Percentiles rank a stretch among this genome's conserved stretches.
These are phyloP conservation scores for Bettongia penicillata DNA, from an alignment of 2,113 vertebrate genomes.

Conservation along the genomic window DNA sequence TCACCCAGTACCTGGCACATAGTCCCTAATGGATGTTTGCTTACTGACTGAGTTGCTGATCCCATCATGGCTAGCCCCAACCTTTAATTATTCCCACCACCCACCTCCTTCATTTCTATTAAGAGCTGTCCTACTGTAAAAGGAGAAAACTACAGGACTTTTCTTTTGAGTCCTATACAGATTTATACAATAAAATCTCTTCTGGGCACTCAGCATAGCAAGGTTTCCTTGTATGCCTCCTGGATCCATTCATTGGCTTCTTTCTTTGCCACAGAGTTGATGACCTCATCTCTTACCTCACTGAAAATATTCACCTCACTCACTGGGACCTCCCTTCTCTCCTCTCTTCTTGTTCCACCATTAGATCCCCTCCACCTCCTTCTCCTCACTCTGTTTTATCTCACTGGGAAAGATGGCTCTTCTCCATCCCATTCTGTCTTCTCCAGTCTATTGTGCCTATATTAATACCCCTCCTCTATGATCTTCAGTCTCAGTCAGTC, in stretches of 20 bases:
- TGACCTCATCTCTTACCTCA: neutral
- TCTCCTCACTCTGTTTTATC: neutral
- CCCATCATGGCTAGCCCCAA: neutral
- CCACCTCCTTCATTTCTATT: neutral
- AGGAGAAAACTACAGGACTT: neutral
- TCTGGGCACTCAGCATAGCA: neutral
- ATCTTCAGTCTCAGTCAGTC: neutral
- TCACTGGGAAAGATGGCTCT: neutral
- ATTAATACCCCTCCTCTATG: neutral
- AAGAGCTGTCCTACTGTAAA: neutral
- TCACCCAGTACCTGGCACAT: neutral
- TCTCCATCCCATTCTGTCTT: neutral
- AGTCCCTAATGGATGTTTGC: neutral
- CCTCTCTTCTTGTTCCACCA: neutral
- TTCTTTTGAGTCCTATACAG: neutral
- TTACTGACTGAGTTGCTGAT: neutral
- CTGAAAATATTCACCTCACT: neutral
- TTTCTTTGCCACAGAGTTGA: neutral
- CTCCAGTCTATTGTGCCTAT: neutral
- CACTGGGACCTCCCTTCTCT: neutral
- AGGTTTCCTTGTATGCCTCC: neutral
- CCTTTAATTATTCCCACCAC: neutral
- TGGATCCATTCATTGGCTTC: neutral
- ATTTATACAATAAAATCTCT: neutral
- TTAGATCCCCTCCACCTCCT: neutral